Conservation (phyloP, 2,113 vertebrate species). For the Anseranas semipalmata region DNA sequence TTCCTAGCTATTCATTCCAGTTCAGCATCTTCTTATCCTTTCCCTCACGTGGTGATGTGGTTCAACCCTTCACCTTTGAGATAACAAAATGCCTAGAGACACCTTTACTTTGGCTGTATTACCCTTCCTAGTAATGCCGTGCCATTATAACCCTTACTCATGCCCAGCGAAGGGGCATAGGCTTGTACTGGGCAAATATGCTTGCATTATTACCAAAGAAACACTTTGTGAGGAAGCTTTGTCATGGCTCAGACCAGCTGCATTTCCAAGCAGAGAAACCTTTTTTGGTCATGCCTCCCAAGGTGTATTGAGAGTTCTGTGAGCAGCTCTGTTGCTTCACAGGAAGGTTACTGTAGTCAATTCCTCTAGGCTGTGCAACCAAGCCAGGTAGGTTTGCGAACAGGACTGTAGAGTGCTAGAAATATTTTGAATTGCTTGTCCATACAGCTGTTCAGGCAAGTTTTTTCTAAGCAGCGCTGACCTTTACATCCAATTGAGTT, state of each 20-base stretch:
- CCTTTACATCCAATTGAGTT: not conserved
- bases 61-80: not conserved
- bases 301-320: rapidly evolving
- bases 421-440: not conserved
- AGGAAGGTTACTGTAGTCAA: not conserved
- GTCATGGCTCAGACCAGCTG: not conserved
- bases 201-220: not conserved
- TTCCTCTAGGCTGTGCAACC: not conserved
- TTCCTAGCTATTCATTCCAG: not conserved
- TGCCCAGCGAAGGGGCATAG: not conserved
- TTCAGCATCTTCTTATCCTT: not conserved
- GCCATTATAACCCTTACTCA: no score
- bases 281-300: not conserved
- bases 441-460: not conserved
- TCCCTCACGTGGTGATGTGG: not conserved
- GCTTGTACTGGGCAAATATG: not conserved
- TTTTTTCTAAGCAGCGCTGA: not conserved
- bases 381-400: not conserved
- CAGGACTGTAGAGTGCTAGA: not conserved
- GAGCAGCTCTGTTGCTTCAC: not conserved
- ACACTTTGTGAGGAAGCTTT: not conserved
- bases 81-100: not conserved
- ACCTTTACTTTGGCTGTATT: not conserved
- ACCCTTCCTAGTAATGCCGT: not conserved
- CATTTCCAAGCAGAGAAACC: not conserved